Percentiles rank a stretch among this genome's conserved stretches.
Conservation (phyloP, 1,140 invertebrate genomes). For the Drusus annulatus region DNA sequence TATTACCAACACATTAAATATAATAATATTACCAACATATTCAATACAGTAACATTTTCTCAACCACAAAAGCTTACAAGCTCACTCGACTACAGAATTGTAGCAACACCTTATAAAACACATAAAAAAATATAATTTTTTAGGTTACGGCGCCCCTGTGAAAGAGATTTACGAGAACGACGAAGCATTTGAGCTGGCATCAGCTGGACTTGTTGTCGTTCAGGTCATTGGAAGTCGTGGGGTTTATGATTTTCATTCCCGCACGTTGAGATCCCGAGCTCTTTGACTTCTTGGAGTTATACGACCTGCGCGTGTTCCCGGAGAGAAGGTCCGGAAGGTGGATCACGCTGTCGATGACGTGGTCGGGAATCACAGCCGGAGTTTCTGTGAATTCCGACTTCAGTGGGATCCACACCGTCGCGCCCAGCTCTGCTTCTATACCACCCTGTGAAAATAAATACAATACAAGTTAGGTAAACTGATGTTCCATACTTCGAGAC, state of each 20-base stretch:
- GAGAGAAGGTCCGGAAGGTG: conserved; percentile 68
- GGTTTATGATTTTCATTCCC: too few species aligned
- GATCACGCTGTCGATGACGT: conserved; percentile 69
- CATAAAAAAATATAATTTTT: conserved; percentile 2
- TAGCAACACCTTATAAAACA: background rate
- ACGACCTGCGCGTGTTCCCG: conserved; percentile 58
- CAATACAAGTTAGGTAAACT: too few species aligned
- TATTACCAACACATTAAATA: too few species aligned
- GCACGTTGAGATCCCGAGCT: too few species aligned
- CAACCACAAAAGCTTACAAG: conserved; percentile 17
- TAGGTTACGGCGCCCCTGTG: conserved; percentile 48
- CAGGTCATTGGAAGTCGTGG: background rate
- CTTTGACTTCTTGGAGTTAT: too few species aligned
- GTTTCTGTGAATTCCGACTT: conserved; percentile 62
- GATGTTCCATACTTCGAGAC: too few species aligned
- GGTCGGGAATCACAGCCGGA: conserved; percentile 66
- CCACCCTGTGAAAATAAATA: conserved; percentile 74
- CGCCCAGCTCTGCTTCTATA: conserved; percentile 80
- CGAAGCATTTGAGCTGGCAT: conserved; percentile 41
- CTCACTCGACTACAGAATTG: background rate
- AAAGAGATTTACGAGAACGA: conserved; percentile 14
- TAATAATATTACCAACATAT: too few species aligned
- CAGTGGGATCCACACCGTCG: conserved; percentile 85
- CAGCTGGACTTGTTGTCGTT: conserved; percentile 40
- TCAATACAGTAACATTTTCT: background rate